Percentiles rank a stretch among this genome's conserved stretches.
phyloP scores from a whole-genome alignment of 2,888 invertebrate genomes.

The Brenthis hecate region DNA sequence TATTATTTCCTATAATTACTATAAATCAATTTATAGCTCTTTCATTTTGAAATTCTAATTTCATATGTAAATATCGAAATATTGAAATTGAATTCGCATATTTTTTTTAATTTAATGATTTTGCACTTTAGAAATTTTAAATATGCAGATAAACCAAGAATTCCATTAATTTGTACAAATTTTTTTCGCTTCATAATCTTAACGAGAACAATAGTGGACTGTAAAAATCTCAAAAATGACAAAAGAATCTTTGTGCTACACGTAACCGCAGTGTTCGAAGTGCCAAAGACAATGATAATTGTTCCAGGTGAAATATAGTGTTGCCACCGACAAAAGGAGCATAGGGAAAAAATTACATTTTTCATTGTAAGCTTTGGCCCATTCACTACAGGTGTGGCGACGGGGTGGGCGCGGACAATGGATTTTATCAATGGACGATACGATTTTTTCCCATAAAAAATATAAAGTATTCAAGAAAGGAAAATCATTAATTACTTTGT shows the following conservation, averaged over 20 bases:
- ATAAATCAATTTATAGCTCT: conserved; percentile 63
- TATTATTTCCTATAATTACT: conserved; percentile 67
- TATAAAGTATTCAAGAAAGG: conserved; percentile 33
- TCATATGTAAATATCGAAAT: neutral
- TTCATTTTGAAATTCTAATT: conserved; percentile 28
- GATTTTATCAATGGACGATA: conserved; percentile 75
- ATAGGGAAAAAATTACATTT: conserved; percentile 72
- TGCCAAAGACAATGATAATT: conserved; percentile 82
- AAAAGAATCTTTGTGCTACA: conserved; percentile 52
- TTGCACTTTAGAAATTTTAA: neutral
- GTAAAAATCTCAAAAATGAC: conserved; percentile 49
- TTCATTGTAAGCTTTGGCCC: conserved; percentile 71
- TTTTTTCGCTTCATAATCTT: conserved; percentile 19
- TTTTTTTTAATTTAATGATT: neutral
- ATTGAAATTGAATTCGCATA: too few relatives aligned
- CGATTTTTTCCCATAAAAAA: conserved; percentile 42
- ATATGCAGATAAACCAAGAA: neutral
- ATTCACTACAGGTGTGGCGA: conserved; percentile 78
- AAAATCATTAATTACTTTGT: conserved; percentile 37
- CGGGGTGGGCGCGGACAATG: conserved; percentile 70
- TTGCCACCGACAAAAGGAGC: conserved; percentile 78
- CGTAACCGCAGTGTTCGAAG: conserved; percentile 66
- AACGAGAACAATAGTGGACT: conserved; percentile 37
- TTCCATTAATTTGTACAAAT: conserved; percentile 35
- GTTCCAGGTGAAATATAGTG: conserved; percentile 80